A percentile compares a stretch with the other conserved stretches of the same genome.
Conservation (phyloP, 1,140 invertebrate genomes). For the Nixonia krombeini region DNA sequence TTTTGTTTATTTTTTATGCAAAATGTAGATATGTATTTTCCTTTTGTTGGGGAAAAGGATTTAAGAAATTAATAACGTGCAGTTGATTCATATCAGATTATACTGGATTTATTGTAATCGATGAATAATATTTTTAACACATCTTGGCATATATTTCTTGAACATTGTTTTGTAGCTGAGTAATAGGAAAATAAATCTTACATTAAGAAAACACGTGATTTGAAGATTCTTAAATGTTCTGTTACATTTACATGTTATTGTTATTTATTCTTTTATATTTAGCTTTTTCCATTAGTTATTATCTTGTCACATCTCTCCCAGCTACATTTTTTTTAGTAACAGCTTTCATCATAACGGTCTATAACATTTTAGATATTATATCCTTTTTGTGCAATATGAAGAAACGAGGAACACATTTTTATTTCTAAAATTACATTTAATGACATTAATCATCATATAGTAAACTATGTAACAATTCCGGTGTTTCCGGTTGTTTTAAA, state of each 20-base stretch:
- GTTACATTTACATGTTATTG: background rate
- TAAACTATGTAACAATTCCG: conserved; percentile 62
- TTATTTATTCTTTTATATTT: too few relatives aligned
- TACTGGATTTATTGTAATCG: conserved; percentile 9
- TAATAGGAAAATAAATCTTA: conserved; percentile 4
- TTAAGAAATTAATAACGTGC: background rate
- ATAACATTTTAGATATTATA: background rate
- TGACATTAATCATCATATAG: conserved; percentile 60
- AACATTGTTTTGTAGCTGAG: conserved; percentile 3
- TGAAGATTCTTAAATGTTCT: too few relatives aligned
- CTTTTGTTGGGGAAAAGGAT: background rate
- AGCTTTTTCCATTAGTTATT: too few relatives aligned
- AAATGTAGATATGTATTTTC: background rate
- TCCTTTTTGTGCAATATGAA: background rate
- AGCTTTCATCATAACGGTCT: background rate
- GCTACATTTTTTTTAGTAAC: too few relatives aligned
- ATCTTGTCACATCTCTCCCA: too few relatives aligned
- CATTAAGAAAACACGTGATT: conserved; percentile 1
- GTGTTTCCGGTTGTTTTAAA: conserved; percentile 64
- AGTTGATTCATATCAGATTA: conserved; percentile 3
- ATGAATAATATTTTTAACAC: conserved; percentile 10
- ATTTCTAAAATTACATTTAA: background rate
- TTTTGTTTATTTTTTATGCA: background rate
- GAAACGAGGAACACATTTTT: background rate
- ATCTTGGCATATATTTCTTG: conserved; percentile 6